Base-by-base conservation (phyloP, 2,888 invertebrate genomes). In the Pogonocherus hispidulus region DNA sequence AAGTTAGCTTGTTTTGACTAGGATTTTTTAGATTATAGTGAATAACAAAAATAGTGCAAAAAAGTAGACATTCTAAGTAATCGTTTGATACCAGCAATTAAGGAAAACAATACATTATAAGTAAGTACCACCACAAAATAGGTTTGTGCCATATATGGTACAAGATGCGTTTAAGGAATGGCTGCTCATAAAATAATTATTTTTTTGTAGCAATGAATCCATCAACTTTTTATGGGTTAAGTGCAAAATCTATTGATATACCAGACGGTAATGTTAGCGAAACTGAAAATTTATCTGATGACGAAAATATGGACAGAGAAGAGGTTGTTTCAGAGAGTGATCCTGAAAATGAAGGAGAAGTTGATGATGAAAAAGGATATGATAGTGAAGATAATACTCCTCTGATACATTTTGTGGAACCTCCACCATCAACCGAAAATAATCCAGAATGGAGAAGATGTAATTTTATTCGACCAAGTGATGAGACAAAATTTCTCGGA, bases 71-170 rank as follows among this genome's bases (percentile, higher is more conserved):
- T 18, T 20, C 19, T 47, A 19, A 47, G 46, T 18, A 19, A 19
- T 11, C 19, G 8, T 47, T 19, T 47, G 47, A 1, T 27, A 27
- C 27, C 27, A 27, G 27, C 27, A 27, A 27, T 20, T 47, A 19
- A 46, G 46, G 46, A 18, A 46, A 46, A 47, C 19, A 47, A 1
- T 47, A 11, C 19, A 18, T 47, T 47, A 47, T 20, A 19, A 19
- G 6, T 47, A 47, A 19, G 20, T 23, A 23, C 23, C 23, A 23
- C 27, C 27, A 27, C 27, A 47, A 46, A 23, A 22, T 57, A 56
- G 41, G 41, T 41, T 57, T 41, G 57, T 57, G 62, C 62, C 41
- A 62, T 62, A 62, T 62, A 51, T 62, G 52, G 22, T 16, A 62
- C 59, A 23, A 46, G 14, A 62, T 62, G 49, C 22, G 37, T 19